These are phyloP conservation scores for Oscarella lobularis DNA, from an alignment of 37 sponge, comb jelly and placozoan genomes.

Conservation along the genomic window DNA sequence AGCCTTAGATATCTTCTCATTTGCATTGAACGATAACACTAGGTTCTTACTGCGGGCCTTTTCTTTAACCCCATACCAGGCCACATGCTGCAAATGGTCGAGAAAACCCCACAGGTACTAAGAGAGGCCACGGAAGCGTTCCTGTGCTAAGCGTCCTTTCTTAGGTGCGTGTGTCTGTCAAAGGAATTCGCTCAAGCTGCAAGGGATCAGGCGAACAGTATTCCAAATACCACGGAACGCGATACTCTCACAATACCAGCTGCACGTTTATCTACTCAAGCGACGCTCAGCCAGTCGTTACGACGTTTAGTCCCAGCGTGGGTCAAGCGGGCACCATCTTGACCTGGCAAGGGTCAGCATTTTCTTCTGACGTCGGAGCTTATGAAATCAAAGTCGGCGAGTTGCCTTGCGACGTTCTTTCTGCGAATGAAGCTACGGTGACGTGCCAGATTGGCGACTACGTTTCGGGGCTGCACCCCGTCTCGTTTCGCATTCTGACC, in stretches of 20 bases:
- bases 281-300: conserved; percentile 25
- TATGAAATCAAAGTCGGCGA: conserved; percentile 22
- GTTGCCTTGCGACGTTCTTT: conserved; percentile 16
- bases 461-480: conserved; percentile 22
- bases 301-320: conserved; percentile 21
- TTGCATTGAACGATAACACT: too few relatives aligned
- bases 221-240: not conserved
- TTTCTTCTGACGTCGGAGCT: conserved; percentile 3
- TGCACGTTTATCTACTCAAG: conserved; percentile 45
- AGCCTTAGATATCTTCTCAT: too few relatives aligned
- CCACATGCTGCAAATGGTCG: conserved; percentile 65
- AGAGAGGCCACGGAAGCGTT: too few relatives aligned
- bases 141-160: too few relatives aligned
- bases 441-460: conserved; percentile 21
- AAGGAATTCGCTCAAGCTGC: conserved; percentile 2
- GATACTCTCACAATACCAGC: not conserved
- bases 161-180: not conserved
- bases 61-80: conserved; percentile 67
- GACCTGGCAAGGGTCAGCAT: conserved; percentile 14
- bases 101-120: conserved; percentile 71
- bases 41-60: conserved; percentile 69
- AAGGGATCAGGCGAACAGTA: conserved; percentile 9
- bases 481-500: conserved; percentile 14
- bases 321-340: conserved; percentile 42
- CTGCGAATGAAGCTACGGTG: conserved; percentile 1